phyloP scores from a whole-genome alignment of 2,113 vertebrate genomes.

The Tenebrosternarchus preto region DNA sequence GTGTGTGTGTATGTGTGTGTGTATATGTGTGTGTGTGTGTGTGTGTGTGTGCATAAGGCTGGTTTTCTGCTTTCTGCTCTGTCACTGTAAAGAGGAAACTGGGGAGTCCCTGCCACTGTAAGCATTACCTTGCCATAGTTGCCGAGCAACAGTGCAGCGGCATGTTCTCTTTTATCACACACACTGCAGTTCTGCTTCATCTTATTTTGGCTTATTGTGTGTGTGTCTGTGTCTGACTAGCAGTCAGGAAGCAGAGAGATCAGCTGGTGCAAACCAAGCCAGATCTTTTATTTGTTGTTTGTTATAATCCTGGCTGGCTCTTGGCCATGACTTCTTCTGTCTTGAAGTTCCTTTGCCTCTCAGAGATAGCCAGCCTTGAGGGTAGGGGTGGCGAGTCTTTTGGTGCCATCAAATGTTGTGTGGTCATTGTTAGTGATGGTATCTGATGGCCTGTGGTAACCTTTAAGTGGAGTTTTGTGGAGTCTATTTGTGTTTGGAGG shows the following conservation, averaged over 20 bases:
- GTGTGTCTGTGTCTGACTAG: constrained; percentile 20
- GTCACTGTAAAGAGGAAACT: neutral
- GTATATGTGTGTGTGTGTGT: neutral
- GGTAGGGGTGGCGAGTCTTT: too few relatives aligned
- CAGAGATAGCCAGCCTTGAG: too few relatives aligned
- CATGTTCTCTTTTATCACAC: constrained; percentile 10
- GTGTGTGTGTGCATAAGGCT: neutral
- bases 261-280: constrained; percentile 29
- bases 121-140: constrained; percentile 37
- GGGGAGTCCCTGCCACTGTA: constrained; percentile 5
- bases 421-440: too few relatives aligned
- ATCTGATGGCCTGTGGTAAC: too few relatives aligned
- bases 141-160: constrained; percentile 4
- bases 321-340: constrained; percentile 55
- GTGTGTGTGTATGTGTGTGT: neutral
- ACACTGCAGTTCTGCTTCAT: neutral
- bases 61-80: neutral
- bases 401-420: too few relatives aligned
- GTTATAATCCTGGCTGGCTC: constrained; percentile 39
- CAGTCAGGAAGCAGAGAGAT: constrained; percentile 39
- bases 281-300: neutral
- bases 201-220: constrained; percentile 10
- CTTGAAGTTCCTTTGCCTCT: constrained; percentile 34
- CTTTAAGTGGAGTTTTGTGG: too few relatives aligned
- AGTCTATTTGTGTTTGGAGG: too few relatives aligned